A percentile compares a stretch with the other conserved stretches of the same genome.
These are phyloP conservation scores for Ophiodon elongatus DNA, from an alignment of 2,113 vertebrate species.

Conservation along the genomic window DNA sequence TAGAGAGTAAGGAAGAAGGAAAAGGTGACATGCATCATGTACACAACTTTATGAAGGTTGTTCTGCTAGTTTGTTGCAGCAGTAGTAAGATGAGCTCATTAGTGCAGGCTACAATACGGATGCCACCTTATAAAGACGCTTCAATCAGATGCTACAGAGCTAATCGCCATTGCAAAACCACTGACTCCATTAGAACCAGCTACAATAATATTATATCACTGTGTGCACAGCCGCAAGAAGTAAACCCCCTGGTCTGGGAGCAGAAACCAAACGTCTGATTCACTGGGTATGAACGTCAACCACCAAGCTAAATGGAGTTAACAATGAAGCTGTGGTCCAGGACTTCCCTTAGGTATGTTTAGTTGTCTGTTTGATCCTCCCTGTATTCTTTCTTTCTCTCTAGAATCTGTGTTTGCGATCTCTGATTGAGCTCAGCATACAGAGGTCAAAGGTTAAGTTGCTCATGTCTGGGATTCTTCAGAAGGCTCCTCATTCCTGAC, in stretches of 20 bases:
- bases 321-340: constrained; percentile 32
- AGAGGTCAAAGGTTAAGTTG: constrained; percentile 72
- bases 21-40: constrained; percentile 21
- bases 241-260: constrained; percentile 26
- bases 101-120: constrained; percentile 35
- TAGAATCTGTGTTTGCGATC: constrained; percentile 63
- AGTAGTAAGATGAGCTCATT: constrained; percentile 50
- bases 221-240: constrained; percentile 27
- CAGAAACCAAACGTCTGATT: constrained; percentile 21
- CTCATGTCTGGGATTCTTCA: constrained; percentile 73
- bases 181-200: constrained; percentile 25
- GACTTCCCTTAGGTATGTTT: constrained; percentile 34
- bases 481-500: constrained; percentile 58
- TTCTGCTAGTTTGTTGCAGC: constrained; percentile 26
- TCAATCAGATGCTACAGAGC: constrained; percentile 24
- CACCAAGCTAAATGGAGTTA: constrained; percentile 38
- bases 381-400: constrained; percentile 22
- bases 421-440: constrained; percentile 56
- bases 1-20: not conserved
- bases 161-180: constrained; percentile 38
- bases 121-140: constrained; percentile 29
- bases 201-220: constrained; percentile 37
- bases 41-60: constrained; percentile 4
- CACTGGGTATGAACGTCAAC: constrained; percentile 25
- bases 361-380: constrained; percentile 42